Percentiles rank a stretch among this genome's conserved stretches.
Conservation (phyloP, 2,888 invertebrate species). For the Blomia tropicalis region DNA sequence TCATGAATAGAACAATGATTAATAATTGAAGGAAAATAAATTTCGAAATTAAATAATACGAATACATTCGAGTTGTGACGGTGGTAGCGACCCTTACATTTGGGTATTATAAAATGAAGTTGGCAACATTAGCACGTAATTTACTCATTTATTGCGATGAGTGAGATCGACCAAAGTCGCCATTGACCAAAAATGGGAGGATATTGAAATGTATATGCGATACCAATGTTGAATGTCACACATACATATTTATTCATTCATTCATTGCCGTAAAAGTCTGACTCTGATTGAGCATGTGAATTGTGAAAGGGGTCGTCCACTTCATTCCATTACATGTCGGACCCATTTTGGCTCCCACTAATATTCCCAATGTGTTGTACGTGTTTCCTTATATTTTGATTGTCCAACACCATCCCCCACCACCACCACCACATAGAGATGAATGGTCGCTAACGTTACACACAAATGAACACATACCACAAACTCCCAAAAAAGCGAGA, state of each 20-base stretch:
- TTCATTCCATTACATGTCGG: not conserved
- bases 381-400: constrained; percentile 14
- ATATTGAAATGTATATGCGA: not conserved
- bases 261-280: no score
- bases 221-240: not conserved
- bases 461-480: no score
- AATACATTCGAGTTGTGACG: not conserved
- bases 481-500: not conserved
- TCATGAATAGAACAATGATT: constrained; percentile 6
- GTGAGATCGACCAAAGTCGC: not conserved
- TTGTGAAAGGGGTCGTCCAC: no score
- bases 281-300: constrained; percentile 12
- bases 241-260: no score
- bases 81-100: not conserved
- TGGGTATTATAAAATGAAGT: not conserved
- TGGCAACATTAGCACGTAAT: constrained; percentile 17
- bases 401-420: no score
- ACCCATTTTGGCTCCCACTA: no score
- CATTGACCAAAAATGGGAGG: not conserved
- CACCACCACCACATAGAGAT: no score
- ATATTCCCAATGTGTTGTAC: constrained; percentile 15
- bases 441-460: no score
- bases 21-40: constrained; percentile 13
- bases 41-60: constrained; percentile 12
- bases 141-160: constrained; percentile 16